Evolutionary conservation across 2,888 invertebrate species (phyloP).

Genomic region (Dicycla oo): DNA sequence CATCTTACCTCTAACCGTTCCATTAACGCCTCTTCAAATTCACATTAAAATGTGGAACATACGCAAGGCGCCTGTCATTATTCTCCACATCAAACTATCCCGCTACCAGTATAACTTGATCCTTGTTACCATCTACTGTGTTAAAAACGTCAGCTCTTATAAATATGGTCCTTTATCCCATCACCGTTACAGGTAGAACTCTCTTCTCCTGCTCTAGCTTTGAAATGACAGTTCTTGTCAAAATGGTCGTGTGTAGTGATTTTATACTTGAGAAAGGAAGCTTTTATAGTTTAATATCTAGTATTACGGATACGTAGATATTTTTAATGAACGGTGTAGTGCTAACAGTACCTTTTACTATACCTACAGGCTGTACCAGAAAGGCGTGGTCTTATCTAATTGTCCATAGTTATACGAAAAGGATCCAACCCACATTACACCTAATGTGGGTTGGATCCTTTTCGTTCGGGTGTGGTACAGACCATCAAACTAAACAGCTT

Average conservation of each 20-base stretch:
- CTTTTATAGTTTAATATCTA: conserved; percentile 58
- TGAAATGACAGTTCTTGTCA: conserved; percentile 18
- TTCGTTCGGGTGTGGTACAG: too few relatives aligned
- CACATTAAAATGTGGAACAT: conserved; percentile 76
- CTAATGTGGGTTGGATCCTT: too few relatives aligned
- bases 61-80: conserved; percentile 58
- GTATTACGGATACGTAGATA: conserved; percentile 25
- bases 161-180: conserved; percentile 18
- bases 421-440: too few relatives aligned
- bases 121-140: not conserved
- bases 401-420: too few relatives aligned
- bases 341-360: conserved; percentile 16
- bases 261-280: conserved; percentile 53
- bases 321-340: conserved; percentile 40
- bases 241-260: conserved; percentile 44
- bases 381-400: too few relatives aligned
- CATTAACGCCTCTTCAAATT: conserved; percentile 58
- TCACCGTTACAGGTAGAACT: conserved; percentile 38
- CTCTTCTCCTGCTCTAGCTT: conserved; percentile 2
- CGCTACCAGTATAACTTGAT: conserved; percentile 20
- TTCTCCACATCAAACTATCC: conserved; percentile 57
- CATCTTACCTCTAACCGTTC: conserved; percentile 33
- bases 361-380: too few relatives aligned
- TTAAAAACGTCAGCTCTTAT: conserved; percentile 30
- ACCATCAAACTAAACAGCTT: too few relatives aligned